Conservation (phyloP, 2,113 vertebrate species). For the Entomyzon cyanotis region DNA sequence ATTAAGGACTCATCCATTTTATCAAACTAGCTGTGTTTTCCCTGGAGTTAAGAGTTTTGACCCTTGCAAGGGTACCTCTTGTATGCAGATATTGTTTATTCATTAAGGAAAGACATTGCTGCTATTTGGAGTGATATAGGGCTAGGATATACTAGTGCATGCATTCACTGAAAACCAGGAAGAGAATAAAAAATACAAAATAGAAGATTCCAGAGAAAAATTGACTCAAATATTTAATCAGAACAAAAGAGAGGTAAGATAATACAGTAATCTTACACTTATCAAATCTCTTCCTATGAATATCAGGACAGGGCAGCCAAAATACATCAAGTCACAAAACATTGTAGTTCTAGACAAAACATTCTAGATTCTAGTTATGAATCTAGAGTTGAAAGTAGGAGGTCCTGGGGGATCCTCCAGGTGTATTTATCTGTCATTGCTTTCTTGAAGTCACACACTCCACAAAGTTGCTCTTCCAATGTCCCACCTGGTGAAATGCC, state of each 20-base stretch:
- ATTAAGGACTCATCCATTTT: background rate
- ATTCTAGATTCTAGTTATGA: background rate
- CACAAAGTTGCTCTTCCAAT: background rate
- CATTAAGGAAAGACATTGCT: background rate
- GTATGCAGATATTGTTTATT: background rate
- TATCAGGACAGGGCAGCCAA: background rate
- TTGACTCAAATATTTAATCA: background rate
- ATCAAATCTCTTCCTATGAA: background rate
- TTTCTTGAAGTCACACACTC: background rate
- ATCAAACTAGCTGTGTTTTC: background rate
- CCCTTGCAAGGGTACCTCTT: background rate
- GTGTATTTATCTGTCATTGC: background rate
- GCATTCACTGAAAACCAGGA: background rate
- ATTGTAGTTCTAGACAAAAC: too few species aligned
- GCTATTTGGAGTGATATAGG: background rate
- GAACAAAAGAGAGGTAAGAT: background rate
- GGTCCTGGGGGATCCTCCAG: background rate
- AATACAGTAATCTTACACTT: background rate
- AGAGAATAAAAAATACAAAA: background rate
- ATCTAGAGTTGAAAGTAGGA: background rate
- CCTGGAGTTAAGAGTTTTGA: background rate
- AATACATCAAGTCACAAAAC: background rate
- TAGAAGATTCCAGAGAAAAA: background rate
- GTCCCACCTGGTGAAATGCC: background rate
- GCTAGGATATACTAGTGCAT: background rate